Conservation (phyloP, 2,888 invertebrate species). For the Mimachlamys varia region DNA sequence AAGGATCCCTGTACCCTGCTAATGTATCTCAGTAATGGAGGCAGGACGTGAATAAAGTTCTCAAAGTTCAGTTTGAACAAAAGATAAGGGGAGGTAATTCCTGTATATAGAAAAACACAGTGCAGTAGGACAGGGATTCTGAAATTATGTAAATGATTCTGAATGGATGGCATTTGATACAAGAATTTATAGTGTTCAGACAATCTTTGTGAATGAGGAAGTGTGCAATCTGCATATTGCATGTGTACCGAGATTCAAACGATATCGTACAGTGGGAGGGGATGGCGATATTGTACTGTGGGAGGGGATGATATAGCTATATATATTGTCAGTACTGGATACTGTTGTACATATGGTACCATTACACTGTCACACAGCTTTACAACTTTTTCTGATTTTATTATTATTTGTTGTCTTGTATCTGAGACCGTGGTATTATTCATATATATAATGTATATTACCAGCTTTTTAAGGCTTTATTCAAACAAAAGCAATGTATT, state of each 20-base stretch:
- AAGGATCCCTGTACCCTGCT: too few species aligned
- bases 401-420: background rate
- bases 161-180: background rate
- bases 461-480: background rate
- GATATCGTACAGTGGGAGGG: background rate
- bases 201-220: background rate
- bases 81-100: too few species aligned
- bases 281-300: too few species aligned
- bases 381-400: background rate
- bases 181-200: background rate
- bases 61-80: too few species aligned
- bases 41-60: too few species aligned
- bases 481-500: background rate
- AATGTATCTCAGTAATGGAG: too few species aligned
- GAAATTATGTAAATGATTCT: background rate
- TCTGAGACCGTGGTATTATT: background rate
- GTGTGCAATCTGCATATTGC: background rate
- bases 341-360: background rate
- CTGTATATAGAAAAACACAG: too few species aligned
- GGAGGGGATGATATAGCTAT: too few species aligned
- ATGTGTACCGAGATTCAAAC: background rate
- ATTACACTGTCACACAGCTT: background rate
- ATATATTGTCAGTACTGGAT: background rate
- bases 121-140: too few species aligned
- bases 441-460: constrained; percentile 5